A percentile compares a stretch with the other conserved stretches of the same genome.
These are phyloP conservation scores for Urosaurus nigricauda DNA, from an alignment of 2,797 vertebrate species.

Conservation along the genomic window DNA sequence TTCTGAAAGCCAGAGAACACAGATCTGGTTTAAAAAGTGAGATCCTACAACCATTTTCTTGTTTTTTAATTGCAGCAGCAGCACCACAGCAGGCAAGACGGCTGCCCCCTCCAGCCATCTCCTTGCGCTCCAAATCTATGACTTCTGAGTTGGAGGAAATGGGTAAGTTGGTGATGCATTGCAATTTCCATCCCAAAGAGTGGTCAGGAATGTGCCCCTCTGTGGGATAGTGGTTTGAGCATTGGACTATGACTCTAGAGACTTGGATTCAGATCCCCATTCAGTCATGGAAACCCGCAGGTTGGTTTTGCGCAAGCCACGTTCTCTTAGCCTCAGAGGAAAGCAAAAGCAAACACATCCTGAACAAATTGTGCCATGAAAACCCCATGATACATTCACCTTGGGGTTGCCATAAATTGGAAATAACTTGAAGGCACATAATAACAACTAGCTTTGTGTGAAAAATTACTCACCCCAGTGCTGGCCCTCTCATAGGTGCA, in stretches of 20 bases:
- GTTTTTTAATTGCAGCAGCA: slow-evolving; percentile 66
- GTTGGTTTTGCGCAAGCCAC: too few species aligned
- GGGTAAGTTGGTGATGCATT: slow-evolving; percentile 82
- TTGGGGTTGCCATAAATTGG: too few species aligned
- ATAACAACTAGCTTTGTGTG: too few species aligned
- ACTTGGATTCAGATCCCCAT: too few species aligned
- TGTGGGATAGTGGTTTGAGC: too few species aligned
- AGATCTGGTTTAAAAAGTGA: background rate
- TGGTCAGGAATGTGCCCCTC: background rate
- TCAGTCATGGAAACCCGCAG: too few species aligned
- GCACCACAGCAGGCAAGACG: slow-evolving; percentile 92
- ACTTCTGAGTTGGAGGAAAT: slow-evolving; percentile 96
- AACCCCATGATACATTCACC: too few species aligned
- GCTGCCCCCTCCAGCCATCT: slow-evolving; percentile 90
- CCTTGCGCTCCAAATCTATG: slow-evolving; percentile 95
- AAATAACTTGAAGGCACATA: too few species aligned
- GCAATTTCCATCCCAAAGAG: background rate
- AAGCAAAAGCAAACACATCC: too few species aligned
- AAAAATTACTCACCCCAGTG: background rate
- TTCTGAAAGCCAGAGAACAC: background rate
- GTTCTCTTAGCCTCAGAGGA: too few species aligned
- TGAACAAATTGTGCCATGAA: too few species aligned
- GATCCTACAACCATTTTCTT: background rate
- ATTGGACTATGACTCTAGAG: too few species aligned
- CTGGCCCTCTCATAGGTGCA: background rate